Evolutionary conservation across 2,888 invertebrate species (phyloP), one percentile per base, ranked within the genome.

Genomic region (Capitulum mitella): DNA sequence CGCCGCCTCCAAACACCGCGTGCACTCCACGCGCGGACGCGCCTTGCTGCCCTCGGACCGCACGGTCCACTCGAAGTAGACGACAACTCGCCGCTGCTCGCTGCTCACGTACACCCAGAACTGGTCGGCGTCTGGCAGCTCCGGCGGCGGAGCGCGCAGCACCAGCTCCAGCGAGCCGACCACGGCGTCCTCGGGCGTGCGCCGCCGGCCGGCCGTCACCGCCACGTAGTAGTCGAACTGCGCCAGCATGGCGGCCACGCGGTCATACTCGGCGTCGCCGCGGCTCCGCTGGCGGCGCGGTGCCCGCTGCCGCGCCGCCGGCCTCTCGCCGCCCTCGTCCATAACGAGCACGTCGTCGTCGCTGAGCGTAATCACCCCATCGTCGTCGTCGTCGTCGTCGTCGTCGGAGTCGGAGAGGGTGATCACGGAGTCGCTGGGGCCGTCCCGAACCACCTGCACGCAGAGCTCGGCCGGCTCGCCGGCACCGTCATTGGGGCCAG

Each of bases 71-170:
- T 85, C 85, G 82, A 83, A 84, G 79, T 85, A 85, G 10, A 85
- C 77, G 79, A 85, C 82, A 81, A 83, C 83, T 43, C 82, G 82
- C 51, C 81, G 80, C n/a, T 81, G 81, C 19, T 81, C 80, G 61
- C 81, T 78, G 81, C 84, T 83, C 0, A 85, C 82, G 81, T 85
- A 85, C 70, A 85, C 78, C 84, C 84, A 85, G 79, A 83, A 84
- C 77, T 84, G 89, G 96, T 79, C 95, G 95, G 76, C 95, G 95
- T 79, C 86, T 96, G 80, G 94, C 95, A 32, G 95, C 95, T 88
- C 95, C 96, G 81, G 94, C 95, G 29, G 95, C 95, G 88, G 96
- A 95, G 81, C 93, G 95, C 86, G 90, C 95, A 61, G 88, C 90
- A 83, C 89, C 92, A 32, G 87, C 96, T 78, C 90, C 95, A 46